Evolutionary conservation across 2,888 invertebrate genomes (phyloP), one percentile per base, ranked within the genome.

Genomic region (Ariolimax columbianus): DNA sequence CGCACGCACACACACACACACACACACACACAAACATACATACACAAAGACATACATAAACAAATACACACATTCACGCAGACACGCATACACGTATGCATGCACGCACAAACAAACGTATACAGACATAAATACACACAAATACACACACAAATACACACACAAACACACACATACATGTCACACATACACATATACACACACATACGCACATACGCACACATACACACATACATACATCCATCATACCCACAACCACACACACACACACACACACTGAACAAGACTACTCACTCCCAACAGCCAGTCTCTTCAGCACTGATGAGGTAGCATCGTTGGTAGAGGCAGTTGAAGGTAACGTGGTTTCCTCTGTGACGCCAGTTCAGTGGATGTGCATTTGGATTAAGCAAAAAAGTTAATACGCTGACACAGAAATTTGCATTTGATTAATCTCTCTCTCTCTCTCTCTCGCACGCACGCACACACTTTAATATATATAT

Each of bases 221-320:
- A 72, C 72, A 72, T n/a, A 70, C 38, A 36, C 7, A 70, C 70
- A 70, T 36, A 70, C 38, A 9, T 38, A 38, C 36, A 14, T 23
- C 9, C 38, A 14, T 70, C 70, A 1, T 1, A 72, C 40, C n/a
- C n/a, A 23, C 19, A 19, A 72, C 3, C 70, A 72, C 14, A 40
- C 70, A 72, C 40, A 38, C 70, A 38, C 70, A 72, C 23, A 17
- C 26, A 72, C 70, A 72, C 40, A 40, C 47, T 47, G n/a, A n/a
- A n/a, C n/a, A n/a, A n/a, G n/a, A n/a, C 33, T 23, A 68, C 26
- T n/a, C 30, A 68, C 68, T n/a, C 14, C 7, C 30, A 30, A 6
- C 30, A 68, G 33, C 14, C 9, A 23, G 33, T 30, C 7, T 23
- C 68, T 17, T 23, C 30, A 68, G 7, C 17, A 30, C 30, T 51